Conservation (phyloP, 92 coral and sea anemone genomes). For the Metridium senile region DNA sequence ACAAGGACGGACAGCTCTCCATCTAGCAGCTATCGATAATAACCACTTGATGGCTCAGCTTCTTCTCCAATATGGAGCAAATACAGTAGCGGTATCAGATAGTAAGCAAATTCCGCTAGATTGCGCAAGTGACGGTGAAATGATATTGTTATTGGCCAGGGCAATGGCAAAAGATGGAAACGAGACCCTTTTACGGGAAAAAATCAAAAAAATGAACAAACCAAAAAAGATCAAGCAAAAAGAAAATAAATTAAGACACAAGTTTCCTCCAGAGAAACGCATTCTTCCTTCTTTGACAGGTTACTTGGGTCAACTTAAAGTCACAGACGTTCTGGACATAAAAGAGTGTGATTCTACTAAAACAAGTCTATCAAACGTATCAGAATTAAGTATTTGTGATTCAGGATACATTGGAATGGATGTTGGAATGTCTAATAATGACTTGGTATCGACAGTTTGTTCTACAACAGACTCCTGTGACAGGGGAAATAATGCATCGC, state of each 20-base stretch:
- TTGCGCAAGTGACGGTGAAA: constrained; percentile 60
- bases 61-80: constrained; percentile 75
- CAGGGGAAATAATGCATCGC: constrained; percentile 7
- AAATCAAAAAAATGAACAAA: constrained; percentile 52
- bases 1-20: constrained; percentile 75
- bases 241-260: constrained; percentile 53
- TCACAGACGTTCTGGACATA: constrained; percentile 37
- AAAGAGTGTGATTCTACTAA: constrained; percentile 53
- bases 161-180: constrained; percentile 73
- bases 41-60: constrained; percentile 66
- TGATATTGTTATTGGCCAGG: constrained; percentile 58
- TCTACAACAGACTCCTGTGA: constrained; percentile 13
- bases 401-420: constrained; percentile 77
- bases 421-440: constrained; percentile 23
- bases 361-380: constrained; percentile 68
- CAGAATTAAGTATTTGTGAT: constrained; percentile 62
- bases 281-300: constrained; percentile 28
- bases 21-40: constrained; percentile 52
- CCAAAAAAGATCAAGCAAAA: constrained; percentile 56
- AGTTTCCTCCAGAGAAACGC: constrained; percentile 38
- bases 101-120: constrained; percentile 60
- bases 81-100: constrained; percentile 48
- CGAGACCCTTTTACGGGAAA: constrained; percentile 56
- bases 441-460: constrained; percentile 14
- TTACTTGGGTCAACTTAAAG: constrained; percentile 22